Evolutionary conservation across 2,888 invertebrate species (phyloP).

Genomic region (Calliphora vomitoria): DNA sequence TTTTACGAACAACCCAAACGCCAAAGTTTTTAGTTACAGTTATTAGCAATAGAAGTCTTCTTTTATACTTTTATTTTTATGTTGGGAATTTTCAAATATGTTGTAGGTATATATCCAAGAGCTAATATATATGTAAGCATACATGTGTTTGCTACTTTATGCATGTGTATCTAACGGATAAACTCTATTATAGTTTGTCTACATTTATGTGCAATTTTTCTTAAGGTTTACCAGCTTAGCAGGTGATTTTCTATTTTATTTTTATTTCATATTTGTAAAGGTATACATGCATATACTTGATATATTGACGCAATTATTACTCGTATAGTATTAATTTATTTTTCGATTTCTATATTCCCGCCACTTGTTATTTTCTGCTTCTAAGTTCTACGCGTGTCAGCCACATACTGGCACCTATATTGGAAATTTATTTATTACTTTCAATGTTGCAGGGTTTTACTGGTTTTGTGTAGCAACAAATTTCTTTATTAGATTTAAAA

Average conservation of each 20-base stretch:
- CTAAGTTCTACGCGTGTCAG: conserved; percentile 53
- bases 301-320: conserved; percentile 59
- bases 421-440: conserved; percentile 47
- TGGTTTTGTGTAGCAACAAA: not conserved
- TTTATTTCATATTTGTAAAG: not conserved
- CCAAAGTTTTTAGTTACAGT: conserved; percentile 22
- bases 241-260: conserved; percentile 17
- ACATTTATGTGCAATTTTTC: conserved; percentile 39
- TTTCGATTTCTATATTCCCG: conserved; percentile 7
- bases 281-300: conserved; percentile 17
- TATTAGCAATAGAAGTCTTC: not conserved
- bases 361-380: not conserved
- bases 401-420: conserved; percentile 62
- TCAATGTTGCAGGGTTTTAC: not conserved
- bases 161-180: not conserved
- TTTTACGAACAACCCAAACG: not conserved
- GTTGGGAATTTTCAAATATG: conserved; percentile 45
- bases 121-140: not conserved
- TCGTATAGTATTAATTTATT: conserved; percentile 36
- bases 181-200: conserved; percentile 3
- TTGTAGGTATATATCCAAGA: conserved; percentile 6
- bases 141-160: too few species aligned
- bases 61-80: conserved; percentile 5
- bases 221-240: conserved; percentile 15
- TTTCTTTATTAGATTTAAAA: conserved; percentile 26